A percentile compares a stretch with the other conserved stretches of the same genome.
Evolutionary conservation across 2,888 invertebrate genomes (phyloP).

Genomic region (Lucinisca nassula): DNA sequence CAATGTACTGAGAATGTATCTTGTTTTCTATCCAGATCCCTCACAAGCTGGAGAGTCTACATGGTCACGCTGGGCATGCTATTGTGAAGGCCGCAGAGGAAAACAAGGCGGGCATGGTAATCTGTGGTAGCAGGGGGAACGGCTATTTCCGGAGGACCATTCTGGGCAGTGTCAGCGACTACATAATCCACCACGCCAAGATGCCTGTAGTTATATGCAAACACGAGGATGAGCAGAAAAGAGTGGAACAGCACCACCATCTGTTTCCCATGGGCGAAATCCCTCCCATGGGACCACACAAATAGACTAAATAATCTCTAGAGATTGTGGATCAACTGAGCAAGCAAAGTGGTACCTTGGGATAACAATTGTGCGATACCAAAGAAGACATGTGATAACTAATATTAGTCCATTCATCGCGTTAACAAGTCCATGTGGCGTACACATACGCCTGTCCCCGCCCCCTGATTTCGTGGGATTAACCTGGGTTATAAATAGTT

Average conservation of each 20-base stretch:
- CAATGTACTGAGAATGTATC: too few species aligned
- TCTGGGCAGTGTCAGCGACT: conserved; percentile 1
- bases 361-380: too few species aligned
- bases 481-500: too few species aligned
- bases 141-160: not conserved
- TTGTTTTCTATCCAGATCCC: too few species aligned
- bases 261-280: not conserved
- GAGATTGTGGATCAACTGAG: too few species aligned
- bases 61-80: not conserved
- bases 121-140: not conserved
- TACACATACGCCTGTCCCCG: too few species aligned
- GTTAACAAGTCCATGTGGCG: too few species aligned
- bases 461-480: too few species aligned
- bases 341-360: too few species aligned
- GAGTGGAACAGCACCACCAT: not conserved
- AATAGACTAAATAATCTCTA: too few species aligned
- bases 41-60: not conserved
- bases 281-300: not conserved
- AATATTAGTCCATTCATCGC: too few species aligned
- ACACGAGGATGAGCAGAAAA: not conserved
- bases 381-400: too few species aligned
- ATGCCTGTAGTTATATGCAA: conserved; percentile 1
- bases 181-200: not conserved
- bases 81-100: not conserved
- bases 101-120: not conserved